phyloP scores from a whole-genome alignment of 2,797 vertebrate species.

The Meriones psammophilus region DNA sequence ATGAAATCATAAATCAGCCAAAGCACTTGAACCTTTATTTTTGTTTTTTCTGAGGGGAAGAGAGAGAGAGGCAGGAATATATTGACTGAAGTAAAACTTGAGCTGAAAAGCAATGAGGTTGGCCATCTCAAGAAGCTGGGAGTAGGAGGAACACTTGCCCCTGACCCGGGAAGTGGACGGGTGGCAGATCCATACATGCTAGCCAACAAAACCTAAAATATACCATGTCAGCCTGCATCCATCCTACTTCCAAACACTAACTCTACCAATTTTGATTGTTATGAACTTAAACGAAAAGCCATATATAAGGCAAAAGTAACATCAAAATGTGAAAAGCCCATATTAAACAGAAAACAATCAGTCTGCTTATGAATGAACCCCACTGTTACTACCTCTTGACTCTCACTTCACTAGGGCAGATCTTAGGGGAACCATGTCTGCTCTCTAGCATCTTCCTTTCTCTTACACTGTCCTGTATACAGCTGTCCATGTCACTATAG shows the following conservation, averaged over 20 bases:
- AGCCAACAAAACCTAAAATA: background rate
- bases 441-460: background rate
- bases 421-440: background rate
- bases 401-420: background rate
- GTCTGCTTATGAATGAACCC: background rate
- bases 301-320: constrained; percentile 1
- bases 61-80: background rate
- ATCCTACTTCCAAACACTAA: background rate
- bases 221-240: background rate
- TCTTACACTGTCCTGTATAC: background rate
- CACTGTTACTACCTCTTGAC: background rate
- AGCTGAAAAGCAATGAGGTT: too few relatives aligned
- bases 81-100: fast-evolving
- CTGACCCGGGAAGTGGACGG: background rate
- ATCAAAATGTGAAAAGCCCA: background rate
- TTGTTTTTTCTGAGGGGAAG: background rate
- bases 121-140: background rate
- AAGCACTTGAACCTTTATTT: background rate
- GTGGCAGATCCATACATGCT: background rate
- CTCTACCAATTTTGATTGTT: background rate
- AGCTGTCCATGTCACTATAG: background rate
- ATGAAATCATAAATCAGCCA: background rate
- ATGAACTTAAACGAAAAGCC: background rate
- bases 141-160: too few relatives aligned
- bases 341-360: background rate